phyloP scores from a whole-genome alignment of 2,113 vertebrate species.

The Ahaetulla prasina region DNA sequence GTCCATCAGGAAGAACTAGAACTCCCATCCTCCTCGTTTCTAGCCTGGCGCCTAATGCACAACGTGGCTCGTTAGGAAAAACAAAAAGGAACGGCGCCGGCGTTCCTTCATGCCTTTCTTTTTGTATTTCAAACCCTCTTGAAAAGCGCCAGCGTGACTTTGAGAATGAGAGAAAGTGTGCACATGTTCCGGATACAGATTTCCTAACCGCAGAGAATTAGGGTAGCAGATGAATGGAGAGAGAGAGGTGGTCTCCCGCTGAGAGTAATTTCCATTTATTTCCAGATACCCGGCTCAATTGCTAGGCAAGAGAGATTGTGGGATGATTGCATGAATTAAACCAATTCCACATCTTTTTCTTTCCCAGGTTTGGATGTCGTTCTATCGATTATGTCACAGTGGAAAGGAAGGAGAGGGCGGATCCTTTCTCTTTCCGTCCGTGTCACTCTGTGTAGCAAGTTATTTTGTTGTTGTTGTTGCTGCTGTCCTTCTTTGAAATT shows the following conservation, averaged over 20 bases:
- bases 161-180: slow-evolving; percentile 3
- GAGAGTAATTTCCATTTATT: slow-evolving; percentile 43
- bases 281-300: slow-evolving; percentile 38
- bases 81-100: neutral
- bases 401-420: neutral
- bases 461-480: neutral
- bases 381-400: neutral
- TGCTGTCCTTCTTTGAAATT: too few relatives aligned
- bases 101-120: neutral
- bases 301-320: slow-evolving; percentile 22
- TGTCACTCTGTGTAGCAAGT: neutral
- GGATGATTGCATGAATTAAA: slow-evolving; percentile 42
- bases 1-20: neutral
- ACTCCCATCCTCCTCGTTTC: neutral
- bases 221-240: slow-evolving; percentile 22
- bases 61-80: neutral
- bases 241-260: slow-evolving; percentile 32
- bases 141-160: neutral
- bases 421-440: neutral
- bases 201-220: slow-evolving; percentile 46
- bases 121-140: slow-evolving; percentile 18
- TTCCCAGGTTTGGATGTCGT: neutral
- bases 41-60: neutral
- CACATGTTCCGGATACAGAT: neutral
- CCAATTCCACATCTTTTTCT: slow-evolving; percentile 21